Conservation (phyloP, 2,113 vertebrate species). For the Micromys minutus region DNA sequence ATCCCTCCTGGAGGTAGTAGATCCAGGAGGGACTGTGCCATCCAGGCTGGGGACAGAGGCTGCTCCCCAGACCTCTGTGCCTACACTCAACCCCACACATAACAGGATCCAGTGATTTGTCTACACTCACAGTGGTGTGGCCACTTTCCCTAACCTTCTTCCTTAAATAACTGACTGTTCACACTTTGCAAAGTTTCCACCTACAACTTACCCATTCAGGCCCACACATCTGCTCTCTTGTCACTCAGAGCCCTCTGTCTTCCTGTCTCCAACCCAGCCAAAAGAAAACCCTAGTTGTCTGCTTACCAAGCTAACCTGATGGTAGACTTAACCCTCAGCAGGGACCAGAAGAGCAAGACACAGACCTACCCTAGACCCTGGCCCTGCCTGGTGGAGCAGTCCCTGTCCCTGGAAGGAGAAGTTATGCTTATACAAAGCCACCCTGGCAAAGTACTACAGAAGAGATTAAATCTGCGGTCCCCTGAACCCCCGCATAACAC, state of each 20-base stretch:
- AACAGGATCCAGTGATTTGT: background rate
- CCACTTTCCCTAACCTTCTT: conserved; percentile 55
- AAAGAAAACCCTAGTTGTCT: conserved; percentile 68
- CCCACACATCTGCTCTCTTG: background rate
- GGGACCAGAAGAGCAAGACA: background rate
- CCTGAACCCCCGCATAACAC: background rate
- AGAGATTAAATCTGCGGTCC: background rate
- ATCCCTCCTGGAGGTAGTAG: no score
- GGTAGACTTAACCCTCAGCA: background rate
- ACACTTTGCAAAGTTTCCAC: background rate
- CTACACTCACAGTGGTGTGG: background rate
- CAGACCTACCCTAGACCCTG: background rate
- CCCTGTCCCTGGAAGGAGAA: no score
- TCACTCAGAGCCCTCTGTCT: conserved; percentile 11
- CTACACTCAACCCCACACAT: background rate
- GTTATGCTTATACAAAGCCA: background rate
- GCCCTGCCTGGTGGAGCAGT: no score
- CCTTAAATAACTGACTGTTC: conserved; percentile 45
- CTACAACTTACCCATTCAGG: background rate
- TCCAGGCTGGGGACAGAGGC: rapidly evolving
- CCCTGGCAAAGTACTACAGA: background rate
- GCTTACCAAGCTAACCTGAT: conserved; percentile 46
- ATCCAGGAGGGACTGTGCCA: background rate
- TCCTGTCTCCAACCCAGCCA: conserved; percentile 65
- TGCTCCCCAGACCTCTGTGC: background rate